phyloP scores from a whole-genome alignment of 2,113 vertebrate genomes.

The Cynopterus brachyotis region DNA sequence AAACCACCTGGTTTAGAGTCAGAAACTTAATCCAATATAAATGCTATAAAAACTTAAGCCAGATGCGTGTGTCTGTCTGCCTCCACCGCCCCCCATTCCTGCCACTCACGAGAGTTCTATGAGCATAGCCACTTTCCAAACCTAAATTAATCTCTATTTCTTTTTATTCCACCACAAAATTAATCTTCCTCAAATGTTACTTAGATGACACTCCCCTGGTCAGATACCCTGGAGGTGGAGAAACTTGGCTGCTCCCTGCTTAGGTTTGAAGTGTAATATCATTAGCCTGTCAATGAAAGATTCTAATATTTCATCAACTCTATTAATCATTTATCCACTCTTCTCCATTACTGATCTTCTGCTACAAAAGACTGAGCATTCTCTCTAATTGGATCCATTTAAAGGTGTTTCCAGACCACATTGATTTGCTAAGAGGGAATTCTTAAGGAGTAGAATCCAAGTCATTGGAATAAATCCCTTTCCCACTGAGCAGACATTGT shows the following conservation, averaged over 20 bases:
- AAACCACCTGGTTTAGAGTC: background rate
- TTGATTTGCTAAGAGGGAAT: background rate
- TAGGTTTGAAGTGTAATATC: background rate
- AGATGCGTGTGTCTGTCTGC: background rate
- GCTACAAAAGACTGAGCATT: background rate
- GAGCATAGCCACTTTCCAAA: background rate
- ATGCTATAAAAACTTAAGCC: background rate
- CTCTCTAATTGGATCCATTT: background rate
- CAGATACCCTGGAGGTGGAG: background rate
- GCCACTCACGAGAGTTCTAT: background rate
- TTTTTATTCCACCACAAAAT: slow-evolving; percentile 9
- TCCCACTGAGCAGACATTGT: background rate
- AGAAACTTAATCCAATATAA: background rate
- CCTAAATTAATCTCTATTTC: background rate
- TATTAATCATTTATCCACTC: background rate
- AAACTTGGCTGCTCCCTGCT: background rate
- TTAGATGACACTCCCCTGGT: background rate
- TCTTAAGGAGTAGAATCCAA: background rate
- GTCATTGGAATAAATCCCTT: background rate
- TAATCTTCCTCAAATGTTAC: background rate
- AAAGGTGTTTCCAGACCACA: background rate
- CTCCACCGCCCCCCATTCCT: background rate
- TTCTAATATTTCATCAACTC: background rate
- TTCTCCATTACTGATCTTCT: background rate
- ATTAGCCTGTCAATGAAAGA: background rate